A percentile compares a stretch with the other conserved stretches of the same genome.
These are phyloP conservation scores for Anser brachyrhynchus DNA, from an alignment of 2,113 vertebrate genomes.

Conservation along the genomic window DNA sequence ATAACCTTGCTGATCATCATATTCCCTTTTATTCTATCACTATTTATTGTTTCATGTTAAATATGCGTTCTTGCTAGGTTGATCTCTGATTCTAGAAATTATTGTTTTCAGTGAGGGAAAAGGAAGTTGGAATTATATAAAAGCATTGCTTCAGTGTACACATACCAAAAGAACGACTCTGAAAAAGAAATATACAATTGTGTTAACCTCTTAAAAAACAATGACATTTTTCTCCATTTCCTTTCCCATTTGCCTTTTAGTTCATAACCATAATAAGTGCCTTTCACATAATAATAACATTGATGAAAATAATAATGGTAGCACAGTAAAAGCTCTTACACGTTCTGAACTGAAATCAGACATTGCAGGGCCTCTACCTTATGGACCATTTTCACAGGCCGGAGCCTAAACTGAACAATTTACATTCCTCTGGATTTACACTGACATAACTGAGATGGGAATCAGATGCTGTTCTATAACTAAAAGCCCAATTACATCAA, in stretches of 20 bases:
- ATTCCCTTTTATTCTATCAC: not conserved
- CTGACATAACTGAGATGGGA: not conserved
- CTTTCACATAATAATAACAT: not conserved
- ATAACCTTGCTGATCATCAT: accelerated
- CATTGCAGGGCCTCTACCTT: not conserved
- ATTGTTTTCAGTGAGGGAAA: not conserved
- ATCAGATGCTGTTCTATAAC: slow-evolving; percentile 42
- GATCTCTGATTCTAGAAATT: not conserved
- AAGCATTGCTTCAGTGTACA: not conserved
- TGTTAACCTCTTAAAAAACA: not conserved
- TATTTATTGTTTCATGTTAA: not conserved
- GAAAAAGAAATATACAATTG: not conserved
- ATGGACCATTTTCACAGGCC: not conserved
- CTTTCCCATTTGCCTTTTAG: not conserved
- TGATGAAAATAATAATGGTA: not conserved
- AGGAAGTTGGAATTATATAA: not conserved
- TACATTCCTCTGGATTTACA: slow-evolving; percentile 13
- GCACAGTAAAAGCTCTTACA: not conserved
- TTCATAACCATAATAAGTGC: not conserved
- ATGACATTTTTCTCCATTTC: not conserved
- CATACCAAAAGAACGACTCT: not conserved
- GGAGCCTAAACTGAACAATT: slow-evolving; percentile 3
- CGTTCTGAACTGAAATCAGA: not conserved
- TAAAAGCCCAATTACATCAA: slow-evolving; percentile 57
- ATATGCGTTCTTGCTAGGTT: not conserved